These are phyloP conservation scores for Pseudochirops cupreus DNA, from an alignment of 2,797 vertebrate genomes.

Conservation along the genomic window DNA sequence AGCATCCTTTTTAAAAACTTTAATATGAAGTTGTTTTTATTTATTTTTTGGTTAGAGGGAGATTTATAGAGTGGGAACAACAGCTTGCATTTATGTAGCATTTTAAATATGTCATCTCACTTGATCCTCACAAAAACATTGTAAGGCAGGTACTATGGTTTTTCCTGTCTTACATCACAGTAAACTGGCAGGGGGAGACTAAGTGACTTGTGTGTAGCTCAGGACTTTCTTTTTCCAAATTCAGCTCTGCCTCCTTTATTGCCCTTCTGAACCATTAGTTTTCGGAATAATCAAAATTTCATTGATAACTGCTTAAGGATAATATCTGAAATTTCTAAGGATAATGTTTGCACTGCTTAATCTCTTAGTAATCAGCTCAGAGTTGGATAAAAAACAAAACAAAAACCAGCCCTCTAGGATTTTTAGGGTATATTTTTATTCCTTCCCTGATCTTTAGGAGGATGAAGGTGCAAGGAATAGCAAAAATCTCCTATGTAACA, in stretches of 20 bases:
- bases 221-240: background rate
- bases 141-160: background rate
- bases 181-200: background rate
- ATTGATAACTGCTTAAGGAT: conserved; percentile 3
- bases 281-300: conserved; percentile 28
- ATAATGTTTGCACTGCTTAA: conserved; percentile 37
- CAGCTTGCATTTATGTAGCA: background rate
- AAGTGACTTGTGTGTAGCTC: background rate
- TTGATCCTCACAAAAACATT: background rate
- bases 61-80: background rate
- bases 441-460: background rate
- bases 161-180: background rate
- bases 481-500: background rate
- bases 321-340: background rate
- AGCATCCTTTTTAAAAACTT: background rate
- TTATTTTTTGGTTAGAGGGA: background rate
- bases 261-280: background rate
- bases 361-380: conserved; percentile 2
- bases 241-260: background rate
- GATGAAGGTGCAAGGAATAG: background rate
- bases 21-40: conserved; percentile 9
- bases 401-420: background rate
- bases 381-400: background rate
- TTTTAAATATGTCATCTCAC: background rate
- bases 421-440: background rate